Percentiles rank a stretch among this genome's conserved stretches.
phyloP scores from a whole-genome alignment of 2,888 invertebrate species.

The Sphaeridia pumilis region DNA sequence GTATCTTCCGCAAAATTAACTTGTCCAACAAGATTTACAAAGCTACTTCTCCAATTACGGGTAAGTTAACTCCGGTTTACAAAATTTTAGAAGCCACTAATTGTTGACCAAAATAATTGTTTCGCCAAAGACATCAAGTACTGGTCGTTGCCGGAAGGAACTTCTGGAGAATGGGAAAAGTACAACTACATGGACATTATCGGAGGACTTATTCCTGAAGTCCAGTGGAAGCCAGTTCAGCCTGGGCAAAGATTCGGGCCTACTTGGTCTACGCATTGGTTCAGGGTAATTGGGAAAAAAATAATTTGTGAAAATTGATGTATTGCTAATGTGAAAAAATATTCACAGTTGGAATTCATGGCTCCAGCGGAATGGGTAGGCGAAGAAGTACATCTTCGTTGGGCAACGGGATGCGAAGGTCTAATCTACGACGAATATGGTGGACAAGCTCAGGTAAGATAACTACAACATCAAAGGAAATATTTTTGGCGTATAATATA shows the following conservation, averaged over 20 bases:
- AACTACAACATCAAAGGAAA: background rate
- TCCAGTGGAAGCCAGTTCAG: too few relatives aligned
- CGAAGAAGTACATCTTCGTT: slow-evolving; percentile 42
- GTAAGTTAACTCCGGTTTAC: too few relatives aligned
- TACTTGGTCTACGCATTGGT: slow-evolving; percentile 46
- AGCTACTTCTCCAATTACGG: too few relatives aligned
- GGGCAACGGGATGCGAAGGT: slow-evolving; percentile 43
- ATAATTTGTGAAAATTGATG: background rate
- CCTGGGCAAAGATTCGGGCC: too few relatives aligned
- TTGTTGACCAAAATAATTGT: too few relatives aligned
- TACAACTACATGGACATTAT: slow-evolving; percentile 33
- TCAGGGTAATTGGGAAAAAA: slow-evolving; percentile 36
- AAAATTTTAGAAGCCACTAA: too few relatives aligned
- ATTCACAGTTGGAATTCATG: slow-evolving; percentile 37
- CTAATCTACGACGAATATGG: slow-evolving; percentile 39
- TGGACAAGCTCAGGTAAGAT: slow-evolving; percentile 39
- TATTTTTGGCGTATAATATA: background rate
- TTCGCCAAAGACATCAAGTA: too few relatives aligned
- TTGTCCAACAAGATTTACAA: slow-evolving; percentile 38
- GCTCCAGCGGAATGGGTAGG: slow-evolving; percentile 41
- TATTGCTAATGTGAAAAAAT: background rate
- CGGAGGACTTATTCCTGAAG: too few relatives aligned
- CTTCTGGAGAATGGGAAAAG: slow-evolving; percentile 42
- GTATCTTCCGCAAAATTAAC: slow-evolving; percentile 41
- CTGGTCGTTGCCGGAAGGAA: too few relatives aligned